Evolutionary conservation across 1,140 invertebrate genomes (phyloP).

Genomic region (Thereuonema tuberculata): DNA sequence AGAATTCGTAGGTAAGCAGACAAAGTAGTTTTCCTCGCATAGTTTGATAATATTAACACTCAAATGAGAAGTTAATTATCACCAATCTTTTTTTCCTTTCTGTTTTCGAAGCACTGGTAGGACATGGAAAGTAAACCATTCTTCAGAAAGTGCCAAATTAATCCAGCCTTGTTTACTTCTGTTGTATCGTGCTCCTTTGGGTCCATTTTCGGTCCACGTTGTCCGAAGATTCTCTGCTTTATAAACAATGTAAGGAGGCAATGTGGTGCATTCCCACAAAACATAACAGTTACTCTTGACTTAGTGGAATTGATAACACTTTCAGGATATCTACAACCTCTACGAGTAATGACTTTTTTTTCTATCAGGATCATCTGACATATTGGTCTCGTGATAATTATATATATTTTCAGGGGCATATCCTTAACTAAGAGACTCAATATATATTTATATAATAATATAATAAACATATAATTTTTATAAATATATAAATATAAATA

Average conservation of each 20-base stretch:
- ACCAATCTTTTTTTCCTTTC: slow-evolving; percentile 15
- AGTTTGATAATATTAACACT: slow-evolving; percentile 2
- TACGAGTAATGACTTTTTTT: slow-evolving; percentile 24
- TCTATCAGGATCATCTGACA: slow-evolving; percentile 31
- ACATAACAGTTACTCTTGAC: slow-evolving; percentile 27
- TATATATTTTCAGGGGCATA: slow-evolving; percentile 26
- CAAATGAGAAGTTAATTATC: slow-evolving; percentile 17
- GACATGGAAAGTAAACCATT: slow-evolving; percentile 17
- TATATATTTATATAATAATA: too few relatives aligned
- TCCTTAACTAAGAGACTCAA: too few relatives aligned
- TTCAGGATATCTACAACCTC: slow-evolving; percentile 28
- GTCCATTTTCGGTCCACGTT: slow-evolving; percentile 19
- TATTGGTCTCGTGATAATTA: slow-evolving; percentile 34
- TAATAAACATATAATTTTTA: slow-evolving; percentile 15
- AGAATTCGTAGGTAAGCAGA: slow-evolving; percentile 18
- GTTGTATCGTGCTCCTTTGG: slow-evolving; percentile 17
- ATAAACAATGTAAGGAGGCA: slow-evolving; percentile 24
- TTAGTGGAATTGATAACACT: slow-evolving; percentile 25
- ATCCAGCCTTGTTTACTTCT: slow-evolving; percentile 21
- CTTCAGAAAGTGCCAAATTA: slow-evolving; percentile 16
- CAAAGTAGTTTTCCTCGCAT: slow-evolving; percentile 14
- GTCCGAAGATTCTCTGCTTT: slow-evolving; percentile 19
- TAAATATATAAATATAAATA: slow-evolving; percentile 12
- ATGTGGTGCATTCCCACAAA: slow-evolving; percentile 22
- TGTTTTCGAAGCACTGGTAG: slow-evolving; percentile 9